phyloP scores from a whole-genome alignment of 1,140 invertebrate genomes.

The Subanguina moxae region DNA sequence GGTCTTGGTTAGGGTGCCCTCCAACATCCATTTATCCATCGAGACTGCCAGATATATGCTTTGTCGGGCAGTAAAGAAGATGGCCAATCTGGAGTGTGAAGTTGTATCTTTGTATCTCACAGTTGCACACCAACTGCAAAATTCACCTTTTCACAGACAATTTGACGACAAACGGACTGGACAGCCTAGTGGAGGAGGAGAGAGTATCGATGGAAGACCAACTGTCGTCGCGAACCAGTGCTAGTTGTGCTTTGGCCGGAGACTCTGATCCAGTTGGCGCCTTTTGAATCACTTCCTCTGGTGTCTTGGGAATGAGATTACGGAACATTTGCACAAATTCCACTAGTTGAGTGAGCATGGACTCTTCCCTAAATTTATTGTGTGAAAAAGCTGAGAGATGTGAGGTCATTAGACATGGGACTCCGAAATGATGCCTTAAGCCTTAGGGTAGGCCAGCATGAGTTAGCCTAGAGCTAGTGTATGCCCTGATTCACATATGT shows the following conservation, averaged over 20 bases:
- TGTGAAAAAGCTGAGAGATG: too few species aligned
- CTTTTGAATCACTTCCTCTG: too few species aligned
- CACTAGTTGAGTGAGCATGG: conserved; percentile 28
- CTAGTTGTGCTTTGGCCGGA: background rate
- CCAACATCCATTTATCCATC: conserved; percentile 12
- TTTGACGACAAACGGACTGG: conserved; percentile 18
- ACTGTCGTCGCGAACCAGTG: background rate
- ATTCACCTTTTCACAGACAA: conserved; percentile 22
- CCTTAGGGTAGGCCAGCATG: too few species aligned
- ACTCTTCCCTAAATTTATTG: conserved; percentile 14
- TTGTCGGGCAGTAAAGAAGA: conserved; percentile 38
- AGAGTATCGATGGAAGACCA: conserved; percentile 10
- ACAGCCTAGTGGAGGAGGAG: background rate
- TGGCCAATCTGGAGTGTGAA: conserved; percentile 14
- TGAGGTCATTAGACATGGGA: too few species aligned
- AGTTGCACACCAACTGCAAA: background rate
- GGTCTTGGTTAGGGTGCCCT: background rate
- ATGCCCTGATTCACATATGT: too few species aligned
- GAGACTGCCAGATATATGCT: conserved; percentile 33
- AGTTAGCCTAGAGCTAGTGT: too few species aligned
- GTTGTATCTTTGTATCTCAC: too few species aligned
- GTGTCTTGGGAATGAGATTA: background rate
- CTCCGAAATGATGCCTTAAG: too few species aligned
- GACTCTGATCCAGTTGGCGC: background rate
- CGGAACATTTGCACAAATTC: conserved; percentile 28